A percentile compares a stretch with the other conserved stretches of the same genome.
phyloP scores from a whole-genome alignment of 2,797 vertebrate species.

The Carapus acus region DNA sequence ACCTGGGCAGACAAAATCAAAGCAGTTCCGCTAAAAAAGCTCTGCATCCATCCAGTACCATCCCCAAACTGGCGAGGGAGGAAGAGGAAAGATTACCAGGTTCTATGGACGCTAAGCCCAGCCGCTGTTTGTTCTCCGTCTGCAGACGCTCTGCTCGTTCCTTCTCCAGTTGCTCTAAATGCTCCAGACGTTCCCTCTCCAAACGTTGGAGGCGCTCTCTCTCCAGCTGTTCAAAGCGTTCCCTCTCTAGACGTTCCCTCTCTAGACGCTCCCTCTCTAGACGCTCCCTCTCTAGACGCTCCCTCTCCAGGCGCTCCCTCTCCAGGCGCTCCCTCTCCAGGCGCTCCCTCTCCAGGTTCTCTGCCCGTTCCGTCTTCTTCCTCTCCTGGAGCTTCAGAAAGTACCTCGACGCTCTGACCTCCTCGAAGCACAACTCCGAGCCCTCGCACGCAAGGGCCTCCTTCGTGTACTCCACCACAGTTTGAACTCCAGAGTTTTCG shows the following conservation, averaged over 20 bases:
- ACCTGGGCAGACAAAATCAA: too few relatives aligned
- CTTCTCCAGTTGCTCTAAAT: background rate
- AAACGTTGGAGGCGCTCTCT: background rate
- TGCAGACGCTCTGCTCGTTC: background rate
- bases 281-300: background rate
- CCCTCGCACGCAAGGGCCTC: slow-evolving; percentile 73
- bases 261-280: background rate
- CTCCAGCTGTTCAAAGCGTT: background rate
- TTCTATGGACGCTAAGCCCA: background rate
- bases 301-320: background rate
- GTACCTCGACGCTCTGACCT: slow-evolving; percentile 69
- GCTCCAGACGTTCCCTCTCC: background rate
- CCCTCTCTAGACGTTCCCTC: background rate
- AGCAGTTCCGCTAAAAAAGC: too few relatives aligned
- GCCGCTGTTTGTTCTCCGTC: background rate
- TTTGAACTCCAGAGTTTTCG: slow-evolving; percentile 27
- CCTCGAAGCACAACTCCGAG: slow-evolving; percentile 79
- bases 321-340: background rate
- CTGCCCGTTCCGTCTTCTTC: slow-evolving; percentile 52
- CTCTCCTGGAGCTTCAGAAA: slow-evolving; percentile 55
- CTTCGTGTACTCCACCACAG: slow-evolving; percentile 74
- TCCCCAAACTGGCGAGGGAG: too few relatives aligned
- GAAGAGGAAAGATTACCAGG: too few relatives aligned
- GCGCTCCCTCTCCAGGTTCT: slow-evolving; percentile 60
- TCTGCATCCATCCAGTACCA: too few relatives aligned